A percentile compares a stretch with the other conserved stretches of the same genome.
Conservation (phyloP, 2,113 vertebrate genomes). For the Lanius ludovicianus region DNA sequence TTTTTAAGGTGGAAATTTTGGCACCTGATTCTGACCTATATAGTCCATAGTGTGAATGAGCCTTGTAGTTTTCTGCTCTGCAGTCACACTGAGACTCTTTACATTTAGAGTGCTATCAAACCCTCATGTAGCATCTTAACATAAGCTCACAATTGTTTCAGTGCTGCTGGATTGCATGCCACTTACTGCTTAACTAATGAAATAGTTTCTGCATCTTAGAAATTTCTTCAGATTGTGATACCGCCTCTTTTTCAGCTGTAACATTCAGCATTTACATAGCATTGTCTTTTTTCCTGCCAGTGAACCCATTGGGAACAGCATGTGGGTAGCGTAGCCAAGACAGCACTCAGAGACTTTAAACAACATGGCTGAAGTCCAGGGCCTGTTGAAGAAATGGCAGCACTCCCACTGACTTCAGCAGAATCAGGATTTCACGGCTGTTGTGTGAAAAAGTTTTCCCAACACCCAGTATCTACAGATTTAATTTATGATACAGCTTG, state of each 20-base stretch:
- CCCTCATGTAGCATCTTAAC: not conserved
- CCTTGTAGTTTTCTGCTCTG: not conserved
- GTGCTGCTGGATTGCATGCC: not conserved
- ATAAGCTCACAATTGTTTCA: not conserved
- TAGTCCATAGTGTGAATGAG: not conserved
- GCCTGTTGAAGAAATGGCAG: constrained; percentile 26
- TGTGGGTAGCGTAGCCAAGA: constrained; percentile 7
- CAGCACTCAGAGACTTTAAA: not conserved
- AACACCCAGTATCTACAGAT: not conserved
- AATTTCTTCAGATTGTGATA: not conserved
- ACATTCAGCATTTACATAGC: not conserved
- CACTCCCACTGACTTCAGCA: constrained; percentile 5
- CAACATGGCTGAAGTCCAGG: constrained; percentile 42
- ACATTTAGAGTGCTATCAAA: not conserved
- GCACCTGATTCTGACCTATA: not conserved
- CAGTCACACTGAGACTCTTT: not conserved
- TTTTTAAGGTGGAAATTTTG: not conserved
- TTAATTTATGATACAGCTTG: not conserved
- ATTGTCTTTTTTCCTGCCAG: not conserved
- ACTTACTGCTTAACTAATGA: not conserved
- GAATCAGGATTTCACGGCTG: not conserved
- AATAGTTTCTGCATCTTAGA: not conserved
- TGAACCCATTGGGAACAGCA: constrained; percentile 7
- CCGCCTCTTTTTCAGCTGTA: not conserved
- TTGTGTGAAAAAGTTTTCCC: constrained; percentile 13